These are phyloP conservation scores for Rhorus exstirpatorius DNA, from an alignment of 2,888 invertebrate genomes.

Conservation along the genomic window DNA sequence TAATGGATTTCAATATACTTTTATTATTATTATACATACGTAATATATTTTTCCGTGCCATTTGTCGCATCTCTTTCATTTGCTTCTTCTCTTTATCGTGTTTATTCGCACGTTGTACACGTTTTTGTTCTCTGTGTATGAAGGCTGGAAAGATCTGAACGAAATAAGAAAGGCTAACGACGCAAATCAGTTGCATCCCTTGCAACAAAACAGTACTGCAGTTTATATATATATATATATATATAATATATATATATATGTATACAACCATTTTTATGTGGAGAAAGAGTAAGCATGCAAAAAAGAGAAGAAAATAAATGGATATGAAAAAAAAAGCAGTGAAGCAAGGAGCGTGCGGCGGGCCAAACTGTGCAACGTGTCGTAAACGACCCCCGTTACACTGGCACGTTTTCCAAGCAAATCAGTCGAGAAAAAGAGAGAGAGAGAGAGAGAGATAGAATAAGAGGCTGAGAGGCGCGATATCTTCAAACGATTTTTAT, in stretches of 20 bases:
- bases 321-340: slow-evolving; percentile 46
- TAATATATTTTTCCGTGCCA: neutral
- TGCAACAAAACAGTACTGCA: slow-evolving; percentile 29
- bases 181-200: slow-evolving; percentile 55
- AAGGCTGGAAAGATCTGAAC: slow-evolving; percentile 21
- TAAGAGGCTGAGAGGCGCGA: slow-evolving; percentile 19
- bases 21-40: neutral
- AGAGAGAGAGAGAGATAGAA: neutral
- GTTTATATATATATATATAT: neutral
- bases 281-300: neutral
- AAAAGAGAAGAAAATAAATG: slow-evolving; percentile 5
- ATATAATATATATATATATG: slow-evolving; percentile 13
- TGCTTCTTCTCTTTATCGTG: slow-evolving; percentile 10
- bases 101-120: slow-evolving; percentile 24
- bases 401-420: slow-evolving; percentile 49
- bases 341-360: slow-evolving; percentile 18
- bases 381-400: slow-evolving; percentile 46
- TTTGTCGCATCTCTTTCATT: neutral
- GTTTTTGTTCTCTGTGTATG: slow-evolving; percentile 18
- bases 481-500: slow-evolving; percentile 59
- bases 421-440: slow-evolving; percentile 42
- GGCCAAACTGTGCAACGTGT: slow-evolving; percentile 47
- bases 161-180: slow-evolving; percentile 15
- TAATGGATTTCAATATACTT: neutral
- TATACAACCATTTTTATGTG: slow-evolving; percentile 11